Percentiles rank a stretch among this genome's conserved stretches.
Evolutionary conservation across 2,888 invertebrate species (phyloP).

Genomic region (Synanthedon formicaeformis): DNA sequence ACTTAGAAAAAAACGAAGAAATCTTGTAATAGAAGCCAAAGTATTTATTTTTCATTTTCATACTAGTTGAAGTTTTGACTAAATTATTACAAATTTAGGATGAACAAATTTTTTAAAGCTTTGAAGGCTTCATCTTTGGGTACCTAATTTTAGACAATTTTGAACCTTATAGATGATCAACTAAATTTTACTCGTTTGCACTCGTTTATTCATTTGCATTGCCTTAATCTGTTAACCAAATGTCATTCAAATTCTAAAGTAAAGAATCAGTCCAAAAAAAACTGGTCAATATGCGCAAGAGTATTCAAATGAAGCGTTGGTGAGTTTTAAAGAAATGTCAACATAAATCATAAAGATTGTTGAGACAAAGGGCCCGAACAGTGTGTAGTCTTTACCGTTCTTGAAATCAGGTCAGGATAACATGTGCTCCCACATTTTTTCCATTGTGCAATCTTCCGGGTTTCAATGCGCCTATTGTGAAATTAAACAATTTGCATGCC

Average conservation of each 20-base stretch:
- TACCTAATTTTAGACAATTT: no score
- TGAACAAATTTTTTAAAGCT: no score
- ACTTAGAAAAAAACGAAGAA: no score
- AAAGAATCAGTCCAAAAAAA: constrained; percentile 51
- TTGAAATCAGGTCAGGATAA: constrained; percentile 65
- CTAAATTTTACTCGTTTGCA: no score
- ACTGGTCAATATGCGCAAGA: constrained; percentile 54
- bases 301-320: constrained; percentile 66
- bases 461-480: constrained; percentile 38
- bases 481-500: constrained; percentile 45
- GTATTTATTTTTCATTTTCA: no score
- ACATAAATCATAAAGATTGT: constrained; percentile 64
- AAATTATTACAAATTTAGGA: no score
- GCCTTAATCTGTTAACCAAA: constrained; percentile 68
- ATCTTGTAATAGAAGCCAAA: no score
- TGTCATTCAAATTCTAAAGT: constrained; percentile 63
- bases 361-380: constrained; percentile 46
- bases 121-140: no score
- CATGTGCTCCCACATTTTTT: constrained; percentile 54
- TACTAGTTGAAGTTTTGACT: no score
- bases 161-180: no score
- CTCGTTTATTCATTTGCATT: constrained; percentile 43
- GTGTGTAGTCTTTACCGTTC: constrained; percentile 37
- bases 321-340: constrained; percentile 57
- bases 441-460: constrained; percentile 66